These are phyloP conservation scores for Drosophila picticornis DNA, from an alignment of 2,888 invertebrate species.

Conservation along the genomic window DNA sequence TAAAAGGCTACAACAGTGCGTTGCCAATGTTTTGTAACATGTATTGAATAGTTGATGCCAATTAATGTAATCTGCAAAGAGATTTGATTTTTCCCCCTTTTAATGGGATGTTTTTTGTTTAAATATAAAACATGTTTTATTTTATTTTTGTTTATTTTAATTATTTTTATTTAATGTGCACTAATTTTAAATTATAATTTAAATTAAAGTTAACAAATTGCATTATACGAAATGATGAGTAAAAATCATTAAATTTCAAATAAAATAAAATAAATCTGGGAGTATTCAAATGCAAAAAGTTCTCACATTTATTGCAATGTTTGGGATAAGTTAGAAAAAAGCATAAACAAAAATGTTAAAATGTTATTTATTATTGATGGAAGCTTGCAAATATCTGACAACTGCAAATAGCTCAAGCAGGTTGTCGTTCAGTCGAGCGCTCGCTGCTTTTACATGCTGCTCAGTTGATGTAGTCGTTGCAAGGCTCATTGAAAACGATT, in stretches of 20 bases:
- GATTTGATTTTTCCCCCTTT: neutral
- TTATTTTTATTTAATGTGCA: neutral
- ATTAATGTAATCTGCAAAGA: neutral
- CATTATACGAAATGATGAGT: neutral
- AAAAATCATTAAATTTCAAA: neutral
- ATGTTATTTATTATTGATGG: neutral
- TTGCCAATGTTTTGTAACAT: neutral
- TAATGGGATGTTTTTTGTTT: neutral
- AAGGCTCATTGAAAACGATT: constrained; percentile 71
- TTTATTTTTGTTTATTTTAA: neutral
- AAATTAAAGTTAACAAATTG: neutral
- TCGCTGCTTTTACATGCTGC: neutral
- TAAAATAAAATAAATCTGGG: neutral
- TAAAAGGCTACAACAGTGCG: neutral
- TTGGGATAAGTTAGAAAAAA: neutral
- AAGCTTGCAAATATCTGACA: neutral
- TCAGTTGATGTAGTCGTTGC: neutral
- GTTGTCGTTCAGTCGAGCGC: constrained; percentile 4
- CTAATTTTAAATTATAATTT: neutral
- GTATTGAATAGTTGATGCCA: neutral
- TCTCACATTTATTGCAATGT: neutral
- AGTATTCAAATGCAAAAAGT: neutral
- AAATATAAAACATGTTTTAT: neutral
- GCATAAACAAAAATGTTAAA: neutral
- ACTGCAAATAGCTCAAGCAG: neutral